Percentiles rank a stretch among this genome's conserved stretches.
Evolutionary conservation across 2,888 invertebrate species (phyloP).

Genomic region (Mellilla xanthometata): DNA sequence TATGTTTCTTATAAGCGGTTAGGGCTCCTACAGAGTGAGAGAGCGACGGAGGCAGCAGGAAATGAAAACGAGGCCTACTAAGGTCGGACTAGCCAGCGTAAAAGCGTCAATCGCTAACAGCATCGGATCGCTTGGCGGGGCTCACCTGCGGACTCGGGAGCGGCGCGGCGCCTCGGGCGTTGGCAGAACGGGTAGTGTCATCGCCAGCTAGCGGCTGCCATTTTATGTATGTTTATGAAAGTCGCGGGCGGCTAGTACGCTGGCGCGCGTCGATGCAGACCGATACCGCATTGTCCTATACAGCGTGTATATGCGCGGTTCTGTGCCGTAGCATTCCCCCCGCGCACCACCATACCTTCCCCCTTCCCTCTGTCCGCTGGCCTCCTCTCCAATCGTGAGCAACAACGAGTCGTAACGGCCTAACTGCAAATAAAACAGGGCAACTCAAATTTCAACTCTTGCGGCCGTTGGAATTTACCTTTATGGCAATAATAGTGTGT

Average conservation of each 20-base stretch:
- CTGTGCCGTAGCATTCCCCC: slow-evolving; percentile 30
- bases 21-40: too few species aligned
- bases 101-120: slow-evolving; percentile 6
- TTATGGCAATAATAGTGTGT: slow-evolving; percentile 32
- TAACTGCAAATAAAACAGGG: slow-evolving; percentile 29
- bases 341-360: slow-evolving; percentile 30
- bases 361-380: not conserved
- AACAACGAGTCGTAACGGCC: slow-evolving; percentile 16
- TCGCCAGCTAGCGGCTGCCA: slow-evolving; percentile 35
- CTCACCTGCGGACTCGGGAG: slow-evolving; percentile 56
- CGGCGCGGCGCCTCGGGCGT: slow-evolving; percentile 37
- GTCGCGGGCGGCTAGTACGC: slow-evolving; percentile 53
- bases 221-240: slow-evolving; percentile 60
- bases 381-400: not conserved
- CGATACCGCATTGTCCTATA: slow-evolving; percentile 73
- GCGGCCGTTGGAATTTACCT: slow-evolving; percentile 34
- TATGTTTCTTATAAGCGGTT: too few species aligned
- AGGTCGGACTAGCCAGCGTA: slow-evolving; percentile 2
- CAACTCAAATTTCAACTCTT: slow-evolving; percentile 30
- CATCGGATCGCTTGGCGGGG: slow-evolving; percentile 58
- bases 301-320: slow-evolving; percentile 56
- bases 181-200: slow-evolving; percentile 47
- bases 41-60: too few species aligned
- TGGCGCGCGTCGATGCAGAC: slow-evolving; percentile 72
- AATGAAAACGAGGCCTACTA: too few species aligned